A percentile compares a stretch with the other conserved stretches of the same genome.
phyloP scores from a whole-genome alignment of 2,888 invertebrate genomes.

The Adelognathus sp. region DNA sequence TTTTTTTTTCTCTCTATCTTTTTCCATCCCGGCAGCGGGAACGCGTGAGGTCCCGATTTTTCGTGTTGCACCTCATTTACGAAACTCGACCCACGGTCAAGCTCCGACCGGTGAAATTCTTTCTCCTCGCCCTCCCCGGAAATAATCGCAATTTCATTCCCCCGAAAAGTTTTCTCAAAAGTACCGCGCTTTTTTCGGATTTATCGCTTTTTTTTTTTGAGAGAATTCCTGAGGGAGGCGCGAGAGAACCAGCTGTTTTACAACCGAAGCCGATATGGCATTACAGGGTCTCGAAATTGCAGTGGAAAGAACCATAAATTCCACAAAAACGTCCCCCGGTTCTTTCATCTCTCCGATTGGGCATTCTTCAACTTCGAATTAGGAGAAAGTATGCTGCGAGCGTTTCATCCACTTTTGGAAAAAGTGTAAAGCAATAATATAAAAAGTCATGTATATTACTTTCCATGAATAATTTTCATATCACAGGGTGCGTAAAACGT shows the following conservation, averaged over 20 bases:
- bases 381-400: no score
- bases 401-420: no score
- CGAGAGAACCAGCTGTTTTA: neutral
- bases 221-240: neutral
- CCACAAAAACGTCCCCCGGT: no score
- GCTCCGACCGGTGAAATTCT: conserved; percentile 12
- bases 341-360: no score
- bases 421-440: no score
- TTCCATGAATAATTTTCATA: no score
- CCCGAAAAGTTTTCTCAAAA: neutral
- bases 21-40: conserved; percentile 20
- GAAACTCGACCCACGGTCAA: conserved; percentile 2
- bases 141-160: conserved; percentile 41
- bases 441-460: no score
- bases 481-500: no score
- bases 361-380: no score
- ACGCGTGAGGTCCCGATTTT: conserved; percentile 23
- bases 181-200: neutral
- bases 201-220: conserved; percentile 25
- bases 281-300: no score
- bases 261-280: no score
- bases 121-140: conserved; percentile 20
- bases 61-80: neutral
- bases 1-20: neutral
- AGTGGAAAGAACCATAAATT: no score